phyloP scores from a whole-genome alignment of 2,888 invertebrate genomes.

The Chrysotoxum bicinctum region DNA sequence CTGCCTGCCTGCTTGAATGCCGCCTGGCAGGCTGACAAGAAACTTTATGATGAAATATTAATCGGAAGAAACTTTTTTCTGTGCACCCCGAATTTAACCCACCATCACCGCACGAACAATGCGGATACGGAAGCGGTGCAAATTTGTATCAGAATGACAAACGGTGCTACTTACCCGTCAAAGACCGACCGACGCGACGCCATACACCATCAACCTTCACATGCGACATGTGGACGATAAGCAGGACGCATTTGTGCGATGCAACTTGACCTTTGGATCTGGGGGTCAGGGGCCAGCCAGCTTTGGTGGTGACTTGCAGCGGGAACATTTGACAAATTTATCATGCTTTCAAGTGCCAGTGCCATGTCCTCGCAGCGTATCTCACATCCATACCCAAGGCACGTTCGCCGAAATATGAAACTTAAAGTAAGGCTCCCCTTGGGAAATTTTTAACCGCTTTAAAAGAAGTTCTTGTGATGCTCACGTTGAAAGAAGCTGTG shows the following conservation, averaged over 20 bases:
- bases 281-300: not conserved
- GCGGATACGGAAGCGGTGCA: conserved; percentile 65
- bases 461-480: conserved; percentile 13
- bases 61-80: conserved; percentile 54
- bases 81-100: not conserved
- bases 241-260: conserved; percentile 44
- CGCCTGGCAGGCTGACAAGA: conserved; percentile 68
- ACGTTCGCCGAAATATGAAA: conserved; percentile 29
- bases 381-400: not conserved
- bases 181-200: conserved; percentile 9
- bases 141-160: conserved; percentile 69
- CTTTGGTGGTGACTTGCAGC: not conserved
- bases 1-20: conserved; percentile 6
- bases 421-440: conserved; percentile 34
- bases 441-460: conserved; percentile 47
- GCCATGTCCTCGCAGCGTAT: not conserved
- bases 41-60: conserved; percentile 71
- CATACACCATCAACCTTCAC: not conserved
- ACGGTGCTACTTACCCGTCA: conserved; percentile 36
- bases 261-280: conserved; percentile 55
- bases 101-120: conserved; percentile 61
- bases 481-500: conserved; percentile 35
- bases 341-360: conserved; percentile 31
- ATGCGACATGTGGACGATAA: conserved; percentile 12
- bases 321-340: conserved; percentile 42